phyloP scores from a whole-genome alignment of 2,797 vertebrate species.

The Ateles fusciceps region DNA sequence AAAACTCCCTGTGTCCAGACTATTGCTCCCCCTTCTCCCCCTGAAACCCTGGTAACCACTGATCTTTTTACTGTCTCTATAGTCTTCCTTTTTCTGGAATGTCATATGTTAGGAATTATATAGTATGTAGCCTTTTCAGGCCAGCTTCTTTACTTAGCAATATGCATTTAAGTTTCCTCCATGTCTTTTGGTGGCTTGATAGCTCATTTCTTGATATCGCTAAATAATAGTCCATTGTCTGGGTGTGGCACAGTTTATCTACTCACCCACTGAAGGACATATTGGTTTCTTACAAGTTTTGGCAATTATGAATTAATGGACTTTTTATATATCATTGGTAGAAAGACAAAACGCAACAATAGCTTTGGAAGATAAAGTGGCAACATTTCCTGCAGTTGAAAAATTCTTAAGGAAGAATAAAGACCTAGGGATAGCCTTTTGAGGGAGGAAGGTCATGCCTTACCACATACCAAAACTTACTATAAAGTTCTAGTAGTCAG shows the following conservation, averaged over 20 bases:
- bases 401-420: neutral
- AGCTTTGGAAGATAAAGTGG: neutral
- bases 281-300: neutral
- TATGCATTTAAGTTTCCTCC: neutral
- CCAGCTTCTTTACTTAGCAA: neutral
- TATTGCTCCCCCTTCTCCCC: neutral
- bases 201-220: neutral
- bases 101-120: neutral
- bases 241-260: neutral
- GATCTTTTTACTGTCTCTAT: neutral
- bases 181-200: neutral
- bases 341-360: neutral
- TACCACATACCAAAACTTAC: neutral
- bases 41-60: neutral
- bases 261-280: neutral
- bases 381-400: neutral
- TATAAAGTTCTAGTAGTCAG: neutral
- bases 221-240: neutral
- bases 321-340: neutral
- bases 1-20: neutral
- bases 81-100: neutral
- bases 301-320: neutral
- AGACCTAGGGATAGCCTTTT: neutral
- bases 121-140: neutral
- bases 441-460: neutral